Evolutionary conservation across 2,113 vertebrate species (phyloP), one percentile per base, ranked within the genome.

Genomic region (Neolamprologus cancellatus): DNA sequence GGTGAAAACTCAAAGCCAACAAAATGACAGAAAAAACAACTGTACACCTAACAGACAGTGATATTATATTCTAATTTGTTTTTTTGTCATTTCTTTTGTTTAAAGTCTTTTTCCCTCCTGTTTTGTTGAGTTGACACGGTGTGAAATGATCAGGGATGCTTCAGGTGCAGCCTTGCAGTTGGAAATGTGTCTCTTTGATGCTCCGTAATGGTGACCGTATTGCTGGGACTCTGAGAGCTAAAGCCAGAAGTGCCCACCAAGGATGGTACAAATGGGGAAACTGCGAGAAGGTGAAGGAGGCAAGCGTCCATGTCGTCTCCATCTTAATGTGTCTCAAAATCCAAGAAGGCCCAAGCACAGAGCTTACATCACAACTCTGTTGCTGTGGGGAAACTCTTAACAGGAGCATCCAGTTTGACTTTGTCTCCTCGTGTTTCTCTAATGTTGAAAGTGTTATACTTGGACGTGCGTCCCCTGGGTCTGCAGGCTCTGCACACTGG

Each of bases 401-500:
- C 89, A 86, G 89, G 89, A 88, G 90, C 89, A 34, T 94, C 93
- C 92, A 88, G 83, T 91, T 91, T 84, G 82, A 89, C 88, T 88
- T 80, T 79, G 88, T 91, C 85, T 92, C 93, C 78, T 78, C 78
- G 79, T 74, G 89, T 91, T 87, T 93, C 4, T 48, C 25, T 89
- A 85, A 23, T 87, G 87, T 86, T 89, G 82, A 87, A 87, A 87
- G 81, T 92, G 94, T 96, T 96, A 97, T 96, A 97, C 96, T 92
- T 97, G 96, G 79, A 97, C 91, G 20, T 97, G 96, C 8, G 96
- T 95, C 89, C 96, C 96, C 90, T 96, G 96, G 90, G 94, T 93
- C 84, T 96, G 96, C 86, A 96, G 95, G 93, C 90, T 94, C 89
- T 97, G 96, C 93, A 94, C 90, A 28, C 95, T 94, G 78, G 95